Conservation (phyloP, 2,113 vertebrate genomes). For the Chaenocephalus aceratus region DNA sequence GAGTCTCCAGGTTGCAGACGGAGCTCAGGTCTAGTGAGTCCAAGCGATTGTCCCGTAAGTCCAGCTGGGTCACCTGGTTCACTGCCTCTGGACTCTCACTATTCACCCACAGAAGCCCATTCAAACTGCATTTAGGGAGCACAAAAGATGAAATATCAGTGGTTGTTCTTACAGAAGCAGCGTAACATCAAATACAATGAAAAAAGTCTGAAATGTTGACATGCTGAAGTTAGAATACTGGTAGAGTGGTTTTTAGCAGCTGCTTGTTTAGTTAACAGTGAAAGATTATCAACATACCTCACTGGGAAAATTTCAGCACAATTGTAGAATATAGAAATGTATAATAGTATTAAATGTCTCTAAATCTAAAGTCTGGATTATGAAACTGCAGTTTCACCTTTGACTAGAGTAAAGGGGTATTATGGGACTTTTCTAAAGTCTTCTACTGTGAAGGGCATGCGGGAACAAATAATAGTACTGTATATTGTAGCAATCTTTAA, state of each 20-base stretch:
- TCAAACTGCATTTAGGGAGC: slow-evolving; percentile 84
- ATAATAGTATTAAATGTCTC: not conserved
- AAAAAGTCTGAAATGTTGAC: not conserved
- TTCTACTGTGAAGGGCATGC: not conserved
- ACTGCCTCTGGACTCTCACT: slow-evolving; percentile 85
- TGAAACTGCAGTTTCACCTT: not conserved
- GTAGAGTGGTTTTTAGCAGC: not conserved
- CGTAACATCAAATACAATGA: not conserved
- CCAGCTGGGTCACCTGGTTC: slow-evolving; percentile 89
- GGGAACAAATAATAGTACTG: not conserved
- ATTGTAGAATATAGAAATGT: not conserved
- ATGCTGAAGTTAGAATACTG: not conserved
- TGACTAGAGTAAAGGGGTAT: not conserved
- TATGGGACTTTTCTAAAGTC: not conserved
- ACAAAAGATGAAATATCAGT: not conserved
- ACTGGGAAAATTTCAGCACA: not conserved
- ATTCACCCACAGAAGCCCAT: slow-evolving; percentile 85
- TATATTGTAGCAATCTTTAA: not conserved
- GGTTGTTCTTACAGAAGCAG: not conserved
- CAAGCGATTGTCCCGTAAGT: slow-evolving; percentile 92
- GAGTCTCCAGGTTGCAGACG: slow-evolving; percentile 89
- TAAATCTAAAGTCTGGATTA: not conserved
- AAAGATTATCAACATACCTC: not conserved
- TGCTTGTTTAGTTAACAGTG: too few species aligned
- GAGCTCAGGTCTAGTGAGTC: slow-evolving; percentile 90